Conservation (phyloP, 1,140 invertebrate genomes). For the Drosophila auraria region DNA sequence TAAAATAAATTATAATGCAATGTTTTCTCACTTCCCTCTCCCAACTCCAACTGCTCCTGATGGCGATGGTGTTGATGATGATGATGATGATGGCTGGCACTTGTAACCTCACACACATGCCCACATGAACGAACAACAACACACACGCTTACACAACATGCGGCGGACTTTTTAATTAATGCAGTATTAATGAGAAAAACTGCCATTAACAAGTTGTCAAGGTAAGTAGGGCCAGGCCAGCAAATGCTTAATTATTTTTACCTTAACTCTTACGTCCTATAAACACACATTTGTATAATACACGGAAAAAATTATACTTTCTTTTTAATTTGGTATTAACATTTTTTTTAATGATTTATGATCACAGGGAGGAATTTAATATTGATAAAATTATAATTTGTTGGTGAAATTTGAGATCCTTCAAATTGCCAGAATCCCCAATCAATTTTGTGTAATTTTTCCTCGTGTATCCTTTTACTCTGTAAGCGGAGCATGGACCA, state of each 20-base stretch:
- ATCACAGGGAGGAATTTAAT: too few species aligned
- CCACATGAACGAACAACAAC: conserved; percentile 20
- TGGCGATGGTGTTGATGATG: conserved; percentile 21
- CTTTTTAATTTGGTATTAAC: neutral
- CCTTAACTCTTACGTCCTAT: conserved; percentile 37
- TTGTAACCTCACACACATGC: conserved; percentile 57
- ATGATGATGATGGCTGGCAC: conserved; percentile 48
- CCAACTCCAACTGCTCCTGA: conserved; percentile 13
- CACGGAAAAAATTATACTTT: neutral
- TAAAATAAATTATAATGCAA: conserved; percentile 61
- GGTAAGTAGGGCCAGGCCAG: conserved; percentile 84
- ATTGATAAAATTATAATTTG: too few species aligned
- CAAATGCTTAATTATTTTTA: conserved; percentile 74
- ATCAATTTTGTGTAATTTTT: neutral
- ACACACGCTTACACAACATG: conserved; percentile 41
- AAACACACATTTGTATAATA: neutral
- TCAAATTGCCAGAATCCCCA: too few species aligned
- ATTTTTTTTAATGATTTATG: neutral
- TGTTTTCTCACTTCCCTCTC: conserved; percentile 19
- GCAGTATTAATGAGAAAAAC: conserved; percentile 91
- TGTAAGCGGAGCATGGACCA: conserved; percentile 6
- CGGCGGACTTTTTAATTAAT: conserved; percentile 87
- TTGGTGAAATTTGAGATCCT: too few species aligned
- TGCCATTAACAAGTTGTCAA: conserved; percentile 90
- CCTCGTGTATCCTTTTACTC: neutral